Conservation (phyloP, 2,113 vertebrate species). For the Machaerirhynchus nigripectus region DNA sequence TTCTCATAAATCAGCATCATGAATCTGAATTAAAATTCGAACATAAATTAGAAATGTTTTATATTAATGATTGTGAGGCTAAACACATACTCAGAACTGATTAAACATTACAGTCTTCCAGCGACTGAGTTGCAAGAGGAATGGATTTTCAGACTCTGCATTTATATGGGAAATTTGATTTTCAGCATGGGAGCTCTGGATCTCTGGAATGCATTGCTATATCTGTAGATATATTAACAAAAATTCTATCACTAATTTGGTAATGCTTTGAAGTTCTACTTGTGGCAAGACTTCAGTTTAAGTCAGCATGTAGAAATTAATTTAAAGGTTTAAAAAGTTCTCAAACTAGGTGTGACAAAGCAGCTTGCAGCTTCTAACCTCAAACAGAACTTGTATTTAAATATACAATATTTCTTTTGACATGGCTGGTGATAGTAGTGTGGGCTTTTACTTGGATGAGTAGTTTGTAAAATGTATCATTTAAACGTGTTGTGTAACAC, state of each 20-base stretch:
- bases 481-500: too few species aligned
- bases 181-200: background rate
- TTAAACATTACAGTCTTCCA: slow-evolving; percentile 5
- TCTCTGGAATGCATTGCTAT: background rate
- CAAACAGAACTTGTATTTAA: background rate
- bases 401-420: background rate
- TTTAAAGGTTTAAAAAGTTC: slow-evolving; percentile 11
- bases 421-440: background rate
- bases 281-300: background rate
- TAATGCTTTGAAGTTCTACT: slow-evolving; percentile 1
- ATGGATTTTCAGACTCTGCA: background rate
- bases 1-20: slow-evolving; percentile 49
- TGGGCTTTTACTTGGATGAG: background rate
- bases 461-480: background rate
- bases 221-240: background rate
- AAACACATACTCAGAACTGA: slow-evolving; percentile 46
- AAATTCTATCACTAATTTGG: background rate
- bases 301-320: background rate
- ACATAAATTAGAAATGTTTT: slow-evolving; percentile 53
- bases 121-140: background rate
- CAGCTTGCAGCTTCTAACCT: slow-evolving; percentile 10
- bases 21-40: slow-evolving; percentile 48
- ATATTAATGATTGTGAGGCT: slow-evolving; percentile 25
- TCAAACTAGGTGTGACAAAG: background rate
- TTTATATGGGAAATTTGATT: background rate